Conservation (phyloP, 2,113 vertebrate species). For the Scolopax mira region DNA sequence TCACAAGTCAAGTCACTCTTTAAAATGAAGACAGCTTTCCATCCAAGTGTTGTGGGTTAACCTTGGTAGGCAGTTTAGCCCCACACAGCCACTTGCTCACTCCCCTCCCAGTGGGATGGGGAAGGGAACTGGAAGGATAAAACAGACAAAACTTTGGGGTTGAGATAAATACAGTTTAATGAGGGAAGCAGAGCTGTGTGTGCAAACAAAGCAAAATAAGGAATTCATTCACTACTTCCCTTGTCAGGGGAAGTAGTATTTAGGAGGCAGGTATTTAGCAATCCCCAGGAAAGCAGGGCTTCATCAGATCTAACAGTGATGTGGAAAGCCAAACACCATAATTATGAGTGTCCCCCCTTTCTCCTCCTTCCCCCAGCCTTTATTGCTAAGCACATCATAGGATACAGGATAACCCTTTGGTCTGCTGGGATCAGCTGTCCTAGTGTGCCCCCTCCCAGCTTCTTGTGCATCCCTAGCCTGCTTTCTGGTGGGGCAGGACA, state of each 20-base stretch:
- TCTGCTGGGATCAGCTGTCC: not conserved
- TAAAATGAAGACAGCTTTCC: not conserved
- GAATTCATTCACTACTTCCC: not conserved
- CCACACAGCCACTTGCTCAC: not conserved
- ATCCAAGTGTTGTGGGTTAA: not conserved
- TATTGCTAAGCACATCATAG: not conserved
- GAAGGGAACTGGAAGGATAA: not conserved
- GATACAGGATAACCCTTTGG: not conserved
- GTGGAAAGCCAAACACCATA: not conserved
- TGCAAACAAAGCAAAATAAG: not conserved
- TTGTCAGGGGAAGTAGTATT: too few species aligned
- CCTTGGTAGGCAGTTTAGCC: not conserved
- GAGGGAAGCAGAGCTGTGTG: not conserved
- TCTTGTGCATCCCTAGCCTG: not conserved
- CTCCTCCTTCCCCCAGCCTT: not conserved
- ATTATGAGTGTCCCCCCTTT: not conserved
- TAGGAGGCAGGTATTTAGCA: not conserved
- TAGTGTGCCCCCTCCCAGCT: not conserved
- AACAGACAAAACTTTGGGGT: not conserved
- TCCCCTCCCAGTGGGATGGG: not conserved
- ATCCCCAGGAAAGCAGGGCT: not conserved
- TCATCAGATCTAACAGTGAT: not conserved
- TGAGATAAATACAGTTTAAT: not conserved
- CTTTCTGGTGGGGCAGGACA: fast-evolving
- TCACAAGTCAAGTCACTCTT: not conserved